A percentile compares a stretch with the other conserved stretches of the same genome.
Evolutionary conservation across 2,888 invertebrate species (phyloP).

Genomic region (Nymphalis urticae): DNA sequence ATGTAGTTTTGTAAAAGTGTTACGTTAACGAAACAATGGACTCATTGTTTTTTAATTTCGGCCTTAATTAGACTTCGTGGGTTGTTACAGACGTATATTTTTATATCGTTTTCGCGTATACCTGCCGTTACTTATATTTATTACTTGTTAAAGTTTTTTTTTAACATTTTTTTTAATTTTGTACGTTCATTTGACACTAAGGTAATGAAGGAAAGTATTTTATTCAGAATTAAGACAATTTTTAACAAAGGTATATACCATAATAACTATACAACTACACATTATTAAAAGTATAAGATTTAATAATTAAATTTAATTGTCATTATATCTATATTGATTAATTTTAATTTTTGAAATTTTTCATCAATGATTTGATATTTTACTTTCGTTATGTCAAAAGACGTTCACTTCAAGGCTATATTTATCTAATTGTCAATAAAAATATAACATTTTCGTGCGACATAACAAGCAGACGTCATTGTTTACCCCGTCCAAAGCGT

Average conservation of each 20-base stretch:
- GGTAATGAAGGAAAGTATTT: too few species aligned
- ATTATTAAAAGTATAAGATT: too few species aligned
- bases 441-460: constrained; percentile 5
- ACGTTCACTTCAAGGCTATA: too few species aligned
- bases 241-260: too few species aligned
- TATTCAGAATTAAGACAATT: too few species aligned
- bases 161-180: neutral
- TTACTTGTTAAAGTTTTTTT: constrained; percentile 11
- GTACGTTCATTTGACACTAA: too few species aligned
- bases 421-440: constrained; percentile 2
- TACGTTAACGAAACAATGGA: constrained; percentile 65
- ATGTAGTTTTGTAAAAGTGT: constrained; percentile 62
- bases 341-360: neutral
- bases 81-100: constrained; percentile 34
- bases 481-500: constrained; percentile 18
- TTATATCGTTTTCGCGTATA: constrained; percentile 27
- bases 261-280: too few species aligned
- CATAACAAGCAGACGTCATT: constrained; percentile 7
- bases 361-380: too few species aligned
- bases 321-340: too few species aligned
- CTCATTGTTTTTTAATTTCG: constrained; percentile 59
- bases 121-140: constrained; percentile 17
- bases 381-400: too few species aligned
- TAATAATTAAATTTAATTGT: too few species aligned
- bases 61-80: constrained; percentile 71